phyloP scores from a whole-genome alignment of 1,140 invertebrate species.

The Plectus sambesii region DNA sequence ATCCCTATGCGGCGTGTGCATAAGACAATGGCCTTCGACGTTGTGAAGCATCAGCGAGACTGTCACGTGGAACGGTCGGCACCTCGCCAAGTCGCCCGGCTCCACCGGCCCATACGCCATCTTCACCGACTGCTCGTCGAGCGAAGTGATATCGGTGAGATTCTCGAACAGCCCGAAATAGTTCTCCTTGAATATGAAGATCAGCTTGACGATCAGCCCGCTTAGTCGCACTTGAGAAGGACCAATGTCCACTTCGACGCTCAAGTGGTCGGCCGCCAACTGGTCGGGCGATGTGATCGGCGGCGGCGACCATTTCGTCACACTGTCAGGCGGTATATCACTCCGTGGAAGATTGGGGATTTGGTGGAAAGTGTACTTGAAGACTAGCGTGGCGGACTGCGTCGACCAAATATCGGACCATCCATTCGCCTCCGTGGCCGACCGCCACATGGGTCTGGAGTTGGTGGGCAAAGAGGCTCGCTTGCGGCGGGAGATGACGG shows the following conservation, averaged over 20 bases:
- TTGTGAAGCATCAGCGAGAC: conserved; percentile 49
- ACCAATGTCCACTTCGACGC: conserved; percentile 24
- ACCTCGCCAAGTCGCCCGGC: conserved; percentile 40
- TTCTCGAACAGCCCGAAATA: conserved; percentile 40
- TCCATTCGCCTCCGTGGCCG: too few relatives aligned
- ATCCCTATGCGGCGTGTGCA: conserved; percentile 9
- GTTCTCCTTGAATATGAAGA: conserved; percentile 39
- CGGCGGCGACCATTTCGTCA: too few relatives aligned
- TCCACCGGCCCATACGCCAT: conserved; percentile 24
- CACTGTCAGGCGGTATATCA: too few relatives aligned
- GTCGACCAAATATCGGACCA: conserved; percentile 41
- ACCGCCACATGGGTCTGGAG: too few relatives aligned
- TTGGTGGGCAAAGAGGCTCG: too few relatives aligned
- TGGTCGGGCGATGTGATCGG: conserved; percentile 12
- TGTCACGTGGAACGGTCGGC: conserved; percentile 48
- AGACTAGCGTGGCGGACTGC: conserved; percentile 26
- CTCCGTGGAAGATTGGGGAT: too few relatives aligned
- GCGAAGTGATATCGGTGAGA: neutral
- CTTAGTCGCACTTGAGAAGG: conserved; percentile 31
- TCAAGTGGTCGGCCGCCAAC: conserved; percentile 16
- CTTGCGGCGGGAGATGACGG: too few relatives aligned
- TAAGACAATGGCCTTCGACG: conserved; percentile 47
- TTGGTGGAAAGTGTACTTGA: conserved; percentile 37
- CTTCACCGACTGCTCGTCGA: neutral
- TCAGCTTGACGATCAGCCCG: conserved; percentile 31